Evolutionary conservation across 2,888 invertebrate species (phyloP), one percentile per base, ranked within the genome.

Genomic region (Meghimatium bilineatum): DNA sequence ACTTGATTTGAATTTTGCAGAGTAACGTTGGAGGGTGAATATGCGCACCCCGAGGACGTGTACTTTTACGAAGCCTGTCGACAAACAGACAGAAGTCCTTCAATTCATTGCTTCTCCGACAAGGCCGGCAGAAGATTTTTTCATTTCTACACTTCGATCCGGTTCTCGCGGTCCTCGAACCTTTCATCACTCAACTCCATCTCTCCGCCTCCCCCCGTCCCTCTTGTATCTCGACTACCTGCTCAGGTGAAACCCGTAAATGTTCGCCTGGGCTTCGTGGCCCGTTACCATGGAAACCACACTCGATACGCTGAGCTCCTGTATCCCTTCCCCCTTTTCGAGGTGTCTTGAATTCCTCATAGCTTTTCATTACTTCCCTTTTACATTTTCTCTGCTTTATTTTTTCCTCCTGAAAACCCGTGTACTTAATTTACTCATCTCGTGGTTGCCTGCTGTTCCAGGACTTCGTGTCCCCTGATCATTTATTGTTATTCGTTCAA

Each of bases 271-370:
- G 82, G 38, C 52, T 69, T 52, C 69, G 77, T 69, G 77, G 77
- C 86, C 83, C 71, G 87, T 87, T 86, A 81, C 86, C 85, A 85
- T 82, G 87, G 85, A 49, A 86, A 87, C 87, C 66, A 49, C 78
- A 85, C 84, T 86, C 87, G 85, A 86, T 85, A 87, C 56, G 82
- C 75, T 56, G 75, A 77, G 77, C 77, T 56, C 29, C 72, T 36
- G 36, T 44, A 32, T 56, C 74, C 79, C 67, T 76, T 38, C 38
- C 76, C 80, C 76, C 52, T 80, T 66, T 52, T 44, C 26, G 74
- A 74, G 52, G 74, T 74, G 74, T 52, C 74, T 74, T 74, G 52
- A 74, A 74, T 74, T 74, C 74, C 29, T 74, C 52, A 8, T 52
- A 1, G 52, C 32, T 52, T 32, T 26, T 38, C 29, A 60, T 44